Evolutionary conservation across 1,140 invertebrate genomes (phyloP), one percentile per base, ranked within the genome.

Genomic region (Latrodectus geometricus): DNA sequence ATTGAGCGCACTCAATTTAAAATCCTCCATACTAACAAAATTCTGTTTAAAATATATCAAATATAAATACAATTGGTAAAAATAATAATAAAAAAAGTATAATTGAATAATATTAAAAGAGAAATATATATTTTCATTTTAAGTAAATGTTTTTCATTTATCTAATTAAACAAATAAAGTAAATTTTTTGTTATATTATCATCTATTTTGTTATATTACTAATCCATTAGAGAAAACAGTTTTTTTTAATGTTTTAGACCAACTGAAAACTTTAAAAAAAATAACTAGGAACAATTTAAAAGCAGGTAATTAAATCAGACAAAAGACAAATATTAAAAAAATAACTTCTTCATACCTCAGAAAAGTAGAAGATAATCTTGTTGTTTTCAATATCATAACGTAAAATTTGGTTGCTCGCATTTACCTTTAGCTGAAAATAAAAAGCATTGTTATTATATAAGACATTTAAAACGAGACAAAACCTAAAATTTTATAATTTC

Each of bases 281-380:
- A 61, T 14, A 4, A 14, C 17, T 4, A 14, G 54, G 54, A 61
- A 61, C 11, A 14, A 61, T 61, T 61, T 17, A 11, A 61, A 61
- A 17, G 54, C 17, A 17, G 14, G 2, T 61, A 61, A 61, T 61
- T 61, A 14, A 11, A 61, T 61, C 17, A 61, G 8, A 14, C 11
- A 61, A 11, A 61, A 14, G 17, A 48, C 15, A 23, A 17, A 7
- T 68, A 70, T n/a, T 83, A 14, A 50, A 87, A 8, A 23, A 50
- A 17, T 15, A 70, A 75, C 17, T 35, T 56, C 8, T 14, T 20
- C 75, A 69, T 75, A 88, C 88, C 70, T 88, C 77, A 35, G 56
- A 15, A 49, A 88, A 88, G 48, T 88, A 88, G n/a, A 88, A 23
- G 50, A 79, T 52, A 17, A 88, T 52, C 17, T 21, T n/a, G 20